Evolutionary conservation across 2,797 vertebrate genomes (phyloP).

Genomic region (Ceryle rudis): DNA sequence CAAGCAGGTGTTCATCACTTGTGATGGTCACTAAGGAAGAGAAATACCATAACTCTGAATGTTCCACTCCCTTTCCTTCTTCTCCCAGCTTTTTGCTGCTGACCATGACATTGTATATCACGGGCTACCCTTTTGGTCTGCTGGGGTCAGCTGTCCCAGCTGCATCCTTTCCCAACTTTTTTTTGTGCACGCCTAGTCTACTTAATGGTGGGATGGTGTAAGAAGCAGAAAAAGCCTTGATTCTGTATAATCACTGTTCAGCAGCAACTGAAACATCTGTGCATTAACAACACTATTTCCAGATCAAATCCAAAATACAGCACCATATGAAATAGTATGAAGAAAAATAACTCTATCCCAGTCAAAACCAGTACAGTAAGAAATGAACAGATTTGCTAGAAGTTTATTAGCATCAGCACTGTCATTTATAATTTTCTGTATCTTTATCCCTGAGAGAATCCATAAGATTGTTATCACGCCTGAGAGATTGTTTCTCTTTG

Average conservation of each 20-base stretch:
- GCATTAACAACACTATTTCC: neutral
- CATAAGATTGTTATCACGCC: neutral
- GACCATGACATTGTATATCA: rapidly evolving
- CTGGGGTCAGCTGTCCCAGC: neutral
- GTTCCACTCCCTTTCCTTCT: neutral
- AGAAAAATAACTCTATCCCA: neutral
- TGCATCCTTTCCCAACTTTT: neutral
- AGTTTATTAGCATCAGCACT: neutral
- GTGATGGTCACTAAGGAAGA: neutral
- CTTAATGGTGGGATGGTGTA: rapidly evolving
- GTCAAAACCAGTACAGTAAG: neutral
- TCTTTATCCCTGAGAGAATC: neutral
- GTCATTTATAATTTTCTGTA: neutral
- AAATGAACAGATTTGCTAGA: neutral
- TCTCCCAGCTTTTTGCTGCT: neutral
- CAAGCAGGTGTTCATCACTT: neutral
- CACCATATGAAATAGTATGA: neutral
- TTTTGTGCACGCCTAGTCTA: no score
- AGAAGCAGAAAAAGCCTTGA: neutral
- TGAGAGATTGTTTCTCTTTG: neutral
- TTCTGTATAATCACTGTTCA: neutral
- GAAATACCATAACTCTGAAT: neutral
- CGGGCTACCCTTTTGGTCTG: neutral
- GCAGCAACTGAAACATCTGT: neutral
- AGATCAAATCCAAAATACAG: no score